These are phyloP conservation scores for Anticlea derivata DNA, from an alignment of 2,888 invertebrate species.

Conservation along the genomic window DNA sequence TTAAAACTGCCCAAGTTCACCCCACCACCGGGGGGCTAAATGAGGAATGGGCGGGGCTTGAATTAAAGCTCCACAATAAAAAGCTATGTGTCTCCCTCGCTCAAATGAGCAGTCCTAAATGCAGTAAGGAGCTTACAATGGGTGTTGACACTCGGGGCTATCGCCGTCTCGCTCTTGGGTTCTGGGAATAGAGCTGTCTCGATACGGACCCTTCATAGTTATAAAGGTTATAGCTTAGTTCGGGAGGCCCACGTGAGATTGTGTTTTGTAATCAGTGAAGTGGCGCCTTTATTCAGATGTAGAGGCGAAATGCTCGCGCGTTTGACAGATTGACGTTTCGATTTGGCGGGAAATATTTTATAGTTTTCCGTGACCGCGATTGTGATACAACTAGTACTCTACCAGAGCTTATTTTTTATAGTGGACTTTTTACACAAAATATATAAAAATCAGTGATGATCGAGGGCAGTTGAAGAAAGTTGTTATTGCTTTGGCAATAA, in stretches of 20 bases:
- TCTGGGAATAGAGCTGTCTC: slow-evolving; percentile 62
- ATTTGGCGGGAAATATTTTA: slow-evolving; percentile 71
- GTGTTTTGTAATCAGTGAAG: slow-evolving; percentile 82
- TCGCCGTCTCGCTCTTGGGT: slow-evolving; percentile 61
- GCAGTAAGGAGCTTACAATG: slow-evolving; percentile 79
- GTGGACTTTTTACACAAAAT: slow-evolving; percentile 51
- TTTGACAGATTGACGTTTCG: slow-evolving; percentile 78
- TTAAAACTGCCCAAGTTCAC: slow-evolving; percentile 81
- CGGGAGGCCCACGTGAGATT: slow-evolving; percentile 79
- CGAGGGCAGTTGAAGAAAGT: slow-evolving; percentile 66
- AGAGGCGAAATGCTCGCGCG: slow-evolving; percentile 75
- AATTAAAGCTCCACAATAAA: slow-evolving; percentile 64
- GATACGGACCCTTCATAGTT: slow-evolving; percentile 69
- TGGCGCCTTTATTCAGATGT: slow-evolving; percentile 75
- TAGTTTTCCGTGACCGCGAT: slow-evolving; percentile 41
- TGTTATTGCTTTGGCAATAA: slow-evolving; percentile 78
- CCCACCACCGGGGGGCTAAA: slow-evolving; percentile 73
- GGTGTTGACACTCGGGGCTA: slow-evolving; percentile 63
- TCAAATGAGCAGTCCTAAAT: slow-evolving; percentile 79
- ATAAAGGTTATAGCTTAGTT: slow-evolving; percentile 68
- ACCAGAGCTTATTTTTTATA: slow-evolving; percentile 41
- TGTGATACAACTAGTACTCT: slow-evolving; percentile 39
- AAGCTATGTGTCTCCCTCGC: slow-evolving; percentile 68
- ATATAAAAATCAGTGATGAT: slow-evolving; percentile 68
- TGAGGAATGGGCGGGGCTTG: slow-evolving; percentile 73